phyloP scores from a whole-genome alignment of 2,888 invertebrate genomes.

The Dusona sp. region DNA sequence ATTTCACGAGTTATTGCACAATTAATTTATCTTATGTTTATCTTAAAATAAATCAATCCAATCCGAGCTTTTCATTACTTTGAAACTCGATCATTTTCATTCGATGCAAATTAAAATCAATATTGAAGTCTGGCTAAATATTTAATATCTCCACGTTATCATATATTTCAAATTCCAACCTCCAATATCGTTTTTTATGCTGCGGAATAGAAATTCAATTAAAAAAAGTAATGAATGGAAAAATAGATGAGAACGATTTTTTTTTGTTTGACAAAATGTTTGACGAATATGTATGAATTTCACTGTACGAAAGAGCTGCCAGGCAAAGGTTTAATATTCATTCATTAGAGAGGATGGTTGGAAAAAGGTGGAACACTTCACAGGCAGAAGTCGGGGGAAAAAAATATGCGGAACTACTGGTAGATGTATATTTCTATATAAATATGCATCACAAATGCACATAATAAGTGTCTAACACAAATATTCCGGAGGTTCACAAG shows the following conservation, averaged over 20 bases:
- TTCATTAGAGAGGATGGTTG: constrained; percentile 29
- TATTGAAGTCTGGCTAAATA: background rate
- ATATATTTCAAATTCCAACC: background rate
- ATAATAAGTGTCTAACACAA: constrained; percentile 5
- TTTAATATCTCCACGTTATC: background rate
- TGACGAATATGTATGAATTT: constrained; percentile 43
- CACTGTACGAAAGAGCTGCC: constrained; percentile 8
- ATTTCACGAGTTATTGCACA: background rate
- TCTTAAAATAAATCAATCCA: background rate
- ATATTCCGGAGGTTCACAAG: constrained; percentile 9
- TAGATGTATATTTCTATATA: constrained; percentile 15
- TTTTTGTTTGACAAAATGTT: constrained; percentile 19
- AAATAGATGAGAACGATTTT: constrained; percentile 16
- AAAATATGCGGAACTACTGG: background rate
- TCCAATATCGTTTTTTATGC: constrained; percentile 1
- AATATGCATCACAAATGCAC: constrained; percentile 21
- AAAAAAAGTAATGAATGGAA: constrained; percentile 3
- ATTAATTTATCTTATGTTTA: background rate
- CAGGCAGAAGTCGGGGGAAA: background rate
- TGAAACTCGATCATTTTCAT: background rate
- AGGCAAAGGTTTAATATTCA: constrained; percentile 41
- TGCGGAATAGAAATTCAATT: background rate
- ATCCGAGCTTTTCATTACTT: background rate
- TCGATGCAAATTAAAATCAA: background rate
- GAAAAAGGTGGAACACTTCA: constrained; percentile 12